These are phyloP conservation scores for Ganaspis brasiliensis DNA, from an alignment of 2,888 invertebrate genomes.

Conservation along the genomic window DNA sequence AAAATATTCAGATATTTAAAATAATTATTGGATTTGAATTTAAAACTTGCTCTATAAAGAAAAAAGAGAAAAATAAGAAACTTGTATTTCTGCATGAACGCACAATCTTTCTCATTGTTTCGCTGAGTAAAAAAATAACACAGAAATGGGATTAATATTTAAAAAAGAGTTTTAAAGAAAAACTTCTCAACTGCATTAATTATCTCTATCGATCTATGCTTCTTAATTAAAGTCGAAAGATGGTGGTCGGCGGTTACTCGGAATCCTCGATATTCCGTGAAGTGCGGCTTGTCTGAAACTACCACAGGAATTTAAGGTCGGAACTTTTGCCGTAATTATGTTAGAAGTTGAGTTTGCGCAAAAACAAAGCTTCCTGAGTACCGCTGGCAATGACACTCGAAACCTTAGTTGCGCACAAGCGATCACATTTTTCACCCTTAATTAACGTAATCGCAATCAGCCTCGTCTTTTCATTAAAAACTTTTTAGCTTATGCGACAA, in stretches of 20 bases:
- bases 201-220: slow-evolving; percentile 39
- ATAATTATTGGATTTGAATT: neutral
- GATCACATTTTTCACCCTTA: slow-evolving; percentile 33
- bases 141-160: slow-evolving; percentile 9
- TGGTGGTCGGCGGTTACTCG: slow-evolving; percentile 25
- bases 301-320: slow-evolving; percentile 38
- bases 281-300: slow-evolving; percentile 37
- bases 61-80: neutral
- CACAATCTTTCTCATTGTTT: neutral
- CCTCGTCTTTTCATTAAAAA: slow-evolving; percentile 8
- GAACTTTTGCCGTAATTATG: slow-evolving; percentile 40
- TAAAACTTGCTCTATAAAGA: too few species aligned
- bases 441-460: slow-evolving; percentile 36
- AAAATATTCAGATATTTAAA: neutral
- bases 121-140: neutral
- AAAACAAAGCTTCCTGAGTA: slow-evolving; percentile 26
- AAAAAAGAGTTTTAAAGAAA: neutral
- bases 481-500: neutral
- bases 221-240: slow-evolving; percentile 39
- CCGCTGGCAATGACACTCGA: slow-evolving; percentile 29
- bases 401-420: slow-evolving; percentile 25
- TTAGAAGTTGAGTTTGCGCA: slow-evolving; percentile 40
- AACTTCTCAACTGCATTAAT: slow-evolving; percentile 37
- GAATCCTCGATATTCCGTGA: slow-evolving; percentile 32
- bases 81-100: neutral